A percentile compares a stretch with the other conserved stretches of the same genome.
Evolutionary conservation across 2,113 vertebrate genomes (phyloP).

Genomic region (Microtus richardsoni): DNA sequence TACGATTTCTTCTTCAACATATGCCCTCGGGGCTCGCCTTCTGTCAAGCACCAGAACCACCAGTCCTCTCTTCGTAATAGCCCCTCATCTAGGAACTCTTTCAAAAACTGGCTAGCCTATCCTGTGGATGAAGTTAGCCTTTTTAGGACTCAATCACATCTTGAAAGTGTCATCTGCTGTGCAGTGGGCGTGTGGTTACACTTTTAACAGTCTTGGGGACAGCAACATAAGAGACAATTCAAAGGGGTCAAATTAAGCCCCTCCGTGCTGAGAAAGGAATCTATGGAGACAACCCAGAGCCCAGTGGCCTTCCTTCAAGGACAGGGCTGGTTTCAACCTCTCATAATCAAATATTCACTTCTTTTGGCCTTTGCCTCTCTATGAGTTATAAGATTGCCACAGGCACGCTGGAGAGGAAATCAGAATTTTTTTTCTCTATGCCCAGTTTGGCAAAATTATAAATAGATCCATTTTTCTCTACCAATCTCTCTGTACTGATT

Average conservation of each 20-base stretch:
- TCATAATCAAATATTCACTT: background rate
- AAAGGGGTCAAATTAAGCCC: background rate
- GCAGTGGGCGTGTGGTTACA: background rate
- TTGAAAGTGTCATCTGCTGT: background rate
- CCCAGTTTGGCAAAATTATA: background rate
- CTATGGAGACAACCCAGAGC: background rate
- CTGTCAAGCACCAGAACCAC: background rate
- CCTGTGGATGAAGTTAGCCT: background rate
- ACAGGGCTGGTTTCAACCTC: background rate
- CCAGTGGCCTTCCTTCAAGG: background rate
- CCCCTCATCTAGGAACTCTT: background rate
- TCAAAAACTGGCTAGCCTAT: too few relatives aligned
- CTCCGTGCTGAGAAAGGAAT: background rate
- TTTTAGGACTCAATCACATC: background rate
- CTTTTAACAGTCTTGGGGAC: background rate
- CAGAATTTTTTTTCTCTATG: background rate
- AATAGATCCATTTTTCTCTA: background rate
- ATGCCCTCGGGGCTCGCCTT: background rate
- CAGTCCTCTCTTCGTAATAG: background rate
- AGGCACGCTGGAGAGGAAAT: background rate
- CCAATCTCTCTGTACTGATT: background rate
- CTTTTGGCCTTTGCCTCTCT: background rate
- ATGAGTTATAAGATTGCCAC: background rate
- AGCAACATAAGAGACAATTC: background rate
- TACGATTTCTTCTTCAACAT: background rate